Percentiles rank a stretch among this genome's conserved stretches.
These are phyloP conservation scores for Eristalis tenax DNA, from an alignment of 2,888 invertebrate genomes.

Conservation along the genomic window DNA sequence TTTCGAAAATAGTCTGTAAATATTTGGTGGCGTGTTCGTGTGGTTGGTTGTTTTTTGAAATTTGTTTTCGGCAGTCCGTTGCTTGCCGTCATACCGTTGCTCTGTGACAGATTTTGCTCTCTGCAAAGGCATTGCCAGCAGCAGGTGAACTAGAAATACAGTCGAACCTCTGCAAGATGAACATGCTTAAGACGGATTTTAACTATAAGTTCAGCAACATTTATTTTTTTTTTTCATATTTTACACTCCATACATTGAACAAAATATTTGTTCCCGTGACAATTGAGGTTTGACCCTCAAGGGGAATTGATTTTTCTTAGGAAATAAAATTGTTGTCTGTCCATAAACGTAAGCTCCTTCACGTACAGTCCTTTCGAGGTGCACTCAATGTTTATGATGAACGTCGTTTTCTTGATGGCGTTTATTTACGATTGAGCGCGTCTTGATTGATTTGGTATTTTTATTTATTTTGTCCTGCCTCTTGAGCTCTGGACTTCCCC, in stretches of 20 bases:
- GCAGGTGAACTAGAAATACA: neutral
- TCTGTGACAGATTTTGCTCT: neutral
- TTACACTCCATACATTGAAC: too few relatives aligned
- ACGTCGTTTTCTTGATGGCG: neutral
- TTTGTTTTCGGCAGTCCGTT: neutral
- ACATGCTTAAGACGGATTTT: too few relatives aligned
- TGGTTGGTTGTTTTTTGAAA: neutral
- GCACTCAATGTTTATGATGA: neutral
- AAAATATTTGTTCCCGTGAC: too few relatives aligned
- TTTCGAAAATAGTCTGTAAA: neutral
- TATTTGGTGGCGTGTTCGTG: neutral
- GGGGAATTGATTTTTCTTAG: neutral
- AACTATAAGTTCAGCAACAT: too few relatives aligned
- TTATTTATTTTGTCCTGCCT: neutral
- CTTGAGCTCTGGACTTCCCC: neutral
- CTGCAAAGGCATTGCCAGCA: neutral
- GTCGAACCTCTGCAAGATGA: too few relatives aligned
- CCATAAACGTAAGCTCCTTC: too few relatives aligned
- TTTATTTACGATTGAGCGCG: neutral
- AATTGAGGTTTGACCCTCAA: neutral
- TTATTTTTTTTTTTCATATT: too few relatives aligned
- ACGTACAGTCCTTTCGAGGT: too few relatives aligned
- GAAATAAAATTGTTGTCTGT: too few relatives aligned
- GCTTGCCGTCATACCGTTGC: neutral
- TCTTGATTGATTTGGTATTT: neutral